Evolutionary conservation across 2,888 invertebrate species (phyloP).

Genomic region (Incurvaria masculella): DNA sequence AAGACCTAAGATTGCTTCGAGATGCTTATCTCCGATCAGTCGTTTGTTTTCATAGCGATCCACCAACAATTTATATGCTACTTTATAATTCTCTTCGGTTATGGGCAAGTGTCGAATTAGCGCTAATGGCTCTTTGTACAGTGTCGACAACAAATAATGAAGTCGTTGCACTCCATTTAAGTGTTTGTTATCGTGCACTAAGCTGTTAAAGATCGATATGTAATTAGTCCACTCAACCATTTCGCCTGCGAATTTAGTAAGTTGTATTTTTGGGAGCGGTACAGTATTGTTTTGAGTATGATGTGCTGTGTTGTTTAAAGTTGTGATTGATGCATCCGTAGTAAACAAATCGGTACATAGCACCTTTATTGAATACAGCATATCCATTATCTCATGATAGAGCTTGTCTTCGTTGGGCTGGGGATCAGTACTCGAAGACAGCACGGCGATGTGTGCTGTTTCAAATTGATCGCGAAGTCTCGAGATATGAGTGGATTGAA

Average conservation of each 20-base stretch:
- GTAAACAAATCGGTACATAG: not conserved
- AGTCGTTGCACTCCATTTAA: slow-evolving; percentile 1
- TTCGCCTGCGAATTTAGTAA: not conserved
- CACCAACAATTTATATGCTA: slow-evolving; percentile 2
- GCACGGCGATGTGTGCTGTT: not conserved
- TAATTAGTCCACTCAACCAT: slow-evolving; percentile 6
- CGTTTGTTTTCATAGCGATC: slow-evolving; percentile 6
- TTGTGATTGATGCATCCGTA: too few species aligned
- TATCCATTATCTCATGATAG: not conserved
- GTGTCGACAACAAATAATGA: slow-evolving; percentile 3
- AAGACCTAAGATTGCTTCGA: slow-evolving; percentile 3
- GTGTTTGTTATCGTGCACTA: slow-evolving; percentile 2
- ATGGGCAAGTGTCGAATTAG: slow-evolving; percentile 1
- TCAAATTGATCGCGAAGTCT: not conserved
- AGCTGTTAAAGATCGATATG: slow-evolving; percentile 3
- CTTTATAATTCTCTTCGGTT: not conserved
- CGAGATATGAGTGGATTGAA: not conserved
- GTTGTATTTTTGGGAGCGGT: slow-evolving; percentile 2
- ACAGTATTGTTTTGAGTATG: too few species aligned
- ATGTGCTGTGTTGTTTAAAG: too few species aligned
- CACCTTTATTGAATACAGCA: not conserved
- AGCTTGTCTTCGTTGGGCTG: not conserved
- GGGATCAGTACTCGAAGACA: not conserved
- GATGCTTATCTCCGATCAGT: slow-evolving; percentile 3
- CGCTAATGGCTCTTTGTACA: slow-evolving; percentile 2